These are phyloP conservation scores for Cottoperca gobio DNA, from an alignment of 2,797 vertebrate species.

Conservation along the genomic window DNA sequence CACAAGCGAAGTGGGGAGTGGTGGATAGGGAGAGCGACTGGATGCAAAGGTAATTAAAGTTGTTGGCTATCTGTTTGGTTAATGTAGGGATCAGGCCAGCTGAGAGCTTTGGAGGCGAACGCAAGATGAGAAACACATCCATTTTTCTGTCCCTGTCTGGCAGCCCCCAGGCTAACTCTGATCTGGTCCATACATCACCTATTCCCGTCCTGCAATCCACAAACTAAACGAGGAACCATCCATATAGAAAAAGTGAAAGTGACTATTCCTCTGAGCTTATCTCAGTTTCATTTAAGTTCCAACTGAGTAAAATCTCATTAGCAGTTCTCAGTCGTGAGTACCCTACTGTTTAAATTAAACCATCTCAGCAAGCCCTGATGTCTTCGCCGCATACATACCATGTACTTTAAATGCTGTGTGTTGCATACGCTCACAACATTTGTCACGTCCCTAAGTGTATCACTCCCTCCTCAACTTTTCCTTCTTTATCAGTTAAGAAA, in stretches of 20 bases:
- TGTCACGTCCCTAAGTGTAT: background rate
- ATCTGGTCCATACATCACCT: constrained; percentile 74
- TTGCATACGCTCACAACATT: constrained; percentile 14
- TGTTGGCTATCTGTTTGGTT: constrained; percentile 87
- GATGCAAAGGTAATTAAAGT: constrained; percentile 89
- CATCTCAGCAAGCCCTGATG: constrained; percentile 46
- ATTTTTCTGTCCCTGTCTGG: constrained; percentile 74
- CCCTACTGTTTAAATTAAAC: constrained; percentile 68
- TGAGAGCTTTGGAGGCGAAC: constrained; percentile 74
- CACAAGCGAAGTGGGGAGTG: constrained; percentile 72
- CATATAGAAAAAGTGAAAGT: constrained; percentile 62
- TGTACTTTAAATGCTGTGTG: constrained; percentile 31
- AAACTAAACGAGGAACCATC: constrained; percentile 65
- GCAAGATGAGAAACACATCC: constrained; percentile 76
- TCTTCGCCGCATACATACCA: constrained; percentile 47
- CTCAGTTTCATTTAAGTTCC: constrained; percentile 71
- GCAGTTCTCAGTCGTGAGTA: constrained; percentile 39
- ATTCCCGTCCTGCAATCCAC: constrained; percentile 58
- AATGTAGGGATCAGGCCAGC: constrained; percentile 80
- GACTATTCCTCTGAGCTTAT: constrained; percentile 71
- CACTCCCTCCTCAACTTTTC: constrained; percentile 3
- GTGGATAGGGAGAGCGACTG: constrained; percentile 81
- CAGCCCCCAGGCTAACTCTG: constrained; percentile 67
- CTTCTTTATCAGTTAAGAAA: constrained; percentile 3
- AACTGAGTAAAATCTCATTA: constrained; percentile 71